Conservation (phyloP, 2,797 vertebrate species). For the Chelon auratus region DNA sequence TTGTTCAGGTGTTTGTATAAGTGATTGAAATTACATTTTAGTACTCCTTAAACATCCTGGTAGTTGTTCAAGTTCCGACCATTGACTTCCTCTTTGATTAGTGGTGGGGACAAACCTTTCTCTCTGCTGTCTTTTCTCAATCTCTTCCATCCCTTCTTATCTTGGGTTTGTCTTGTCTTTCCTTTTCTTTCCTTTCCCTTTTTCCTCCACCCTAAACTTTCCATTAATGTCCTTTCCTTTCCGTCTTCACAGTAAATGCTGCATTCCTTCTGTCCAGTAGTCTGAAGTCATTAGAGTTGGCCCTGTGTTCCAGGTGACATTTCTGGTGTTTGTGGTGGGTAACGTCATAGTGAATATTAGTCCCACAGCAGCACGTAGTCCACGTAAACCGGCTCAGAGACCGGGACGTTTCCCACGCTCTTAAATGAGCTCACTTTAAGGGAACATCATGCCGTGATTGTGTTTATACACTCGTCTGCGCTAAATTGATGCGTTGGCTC, state of each 20-base stretch:
- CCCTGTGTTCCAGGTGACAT: background rate
- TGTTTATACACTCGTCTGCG: too few relatives aligned
- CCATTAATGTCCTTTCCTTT: conserved; percentile 7
- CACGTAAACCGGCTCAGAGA: background rate
- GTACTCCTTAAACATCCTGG: too few relatives aligned
- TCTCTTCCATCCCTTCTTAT: conserved; percentile 15
- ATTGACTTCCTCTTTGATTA: background rate
- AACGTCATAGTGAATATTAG: too few relatives aligned
- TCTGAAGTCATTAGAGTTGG: conserved; percentile 8
- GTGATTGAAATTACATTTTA: too few relatives aligned
- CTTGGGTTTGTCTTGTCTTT: background rate
- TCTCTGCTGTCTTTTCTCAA: conserved; percentile 9
- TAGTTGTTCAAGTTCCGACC: background rate
- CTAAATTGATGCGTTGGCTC: too few relatives aligned
- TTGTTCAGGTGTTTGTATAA: too few relatives aligned
- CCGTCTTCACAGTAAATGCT: background rate
- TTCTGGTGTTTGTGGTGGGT: too few relatives aligned
- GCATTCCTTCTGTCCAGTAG: background rate
- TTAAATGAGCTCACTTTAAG: too few relatives aligned
- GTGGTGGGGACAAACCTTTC: background rate
- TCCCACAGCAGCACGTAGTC: background rate
- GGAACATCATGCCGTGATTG: too few relatives aligned
- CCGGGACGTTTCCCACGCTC: too few relatives aligned
- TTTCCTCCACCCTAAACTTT: background rate
- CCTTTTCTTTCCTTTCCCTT: background rate